Evolutionary conservation across 2,113 vertebrate genomes (phyloP), one percentile per base, ranked within the genome.

Genomic region (Calypte anna): DNA sequence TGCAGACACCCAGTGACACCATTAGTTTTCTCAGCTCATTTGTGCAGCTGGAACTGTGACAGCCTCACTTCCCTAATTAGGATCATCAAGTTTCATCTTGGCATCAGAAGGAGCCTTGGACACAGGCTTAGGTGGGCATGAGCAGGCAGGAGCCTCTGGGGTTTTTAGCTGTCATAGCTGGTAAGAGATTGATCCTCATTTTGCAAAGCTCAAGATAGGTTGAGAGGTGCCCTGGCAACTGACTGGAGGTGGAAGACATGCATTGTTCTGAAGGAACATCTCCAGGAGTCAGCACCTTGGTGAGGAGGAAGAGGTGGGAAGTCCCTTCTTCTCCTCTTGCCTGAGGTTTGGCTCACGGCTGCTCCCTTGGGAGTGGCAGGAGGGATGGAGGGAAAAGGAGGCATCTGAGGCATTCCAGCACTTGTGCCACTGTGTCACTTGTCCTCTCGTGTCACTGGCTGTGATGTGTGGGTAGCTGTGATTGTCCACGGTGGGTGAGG

Each of bases 1-100:
- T 70, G 82, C 75, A 94, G 84, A 80, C 79, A 16, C 83, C 72
- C 2, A 2, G 76, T 90, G 96, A 92, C 93, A 95, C 82, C 53
- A 24, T 36, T 73, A 51, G 78, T 88, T 91, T 93, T 83, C 79
- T 94, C 91, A 57, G 86, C 82, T 91, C 55, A 14, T 61, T 91
- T 3, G 22, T 62, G 87, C 68, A 38, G 68, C 82, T 86, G 90
- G 70, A 79, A 44, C 19, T 38, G 72, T 86, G 94, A 82, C 96
- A 95, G 82, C 57, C 64, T 86, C 8, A 0, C 51, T 81, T 63
- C 75, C 77, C 48, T 83, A 95, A 93, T 87, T 93, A 89, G 87
- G 69, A 92, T 90, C 44, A 38, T 87, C 78, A 40, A 40, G 40
- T 12, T 31, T 13, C 50, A 55, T 36, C 75, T 84, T 6, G 0